These are phyloP conservation scores for Phrynocephalus vlangalii DNA, from an alignment of 2,797 vertebrate genomes.

Conservation along the genomic window DNA sequence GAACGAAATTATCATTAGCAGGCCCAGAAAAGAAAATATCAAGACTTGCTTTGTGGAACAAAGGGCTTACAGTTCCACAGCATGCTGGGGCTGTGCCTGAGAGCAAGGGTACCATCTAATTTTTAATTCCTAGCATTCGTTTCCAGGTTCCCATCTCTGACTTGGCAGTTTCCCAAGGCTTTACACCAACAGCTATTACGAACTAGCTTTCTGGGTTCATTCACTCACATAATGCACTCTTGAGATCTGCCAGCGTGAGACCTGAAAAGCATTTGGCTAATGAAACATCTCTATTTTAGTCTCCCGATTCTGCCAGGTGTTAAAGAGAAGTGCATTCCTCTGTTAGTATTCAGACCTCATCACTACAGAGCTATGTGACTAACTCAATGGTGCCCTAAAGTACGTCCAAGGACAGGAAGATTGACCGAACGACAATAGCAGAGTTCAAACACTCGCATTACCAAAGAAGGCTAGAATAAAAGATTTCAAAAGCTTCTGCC, in stretches of 20 bases:
- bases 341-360: constrained; percentile 45
- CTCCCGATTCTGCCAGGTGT: constrained; percentile 40
- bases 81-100: not conserved
- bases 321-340: constrained; percentile 47
- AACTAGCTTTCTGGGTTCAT: not conserved
- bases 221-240: no score
- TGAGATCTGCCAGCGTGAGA: not conserved
- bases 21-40: no score
- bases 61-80: not conserved
- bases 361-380: constrained; percentile 37
- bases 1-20: no score
- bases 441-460: constrained; percentile 53
- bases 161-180: not conserved
- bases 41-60: no score
- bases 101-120: not conserved
- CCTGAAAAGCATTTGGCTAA: not conserved
- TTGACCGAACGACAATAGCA: constrained; percentile 50
- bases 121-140: not conserved
- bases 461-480: constrained; percentile 30
- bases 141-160: not conserved
- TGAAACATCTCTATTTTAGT: constrained; percentile 23
- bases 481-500: not conserved
- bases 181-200: accelerated
- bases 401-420: constrained; percentile 44
- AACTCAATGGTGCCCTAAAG: constrained; percentile 16